These are phyloP conservation scores for Arenicola marina DNA, from an alignment of 2,888 invertebrate genomes.

Conservation along the genomic window DNA sequence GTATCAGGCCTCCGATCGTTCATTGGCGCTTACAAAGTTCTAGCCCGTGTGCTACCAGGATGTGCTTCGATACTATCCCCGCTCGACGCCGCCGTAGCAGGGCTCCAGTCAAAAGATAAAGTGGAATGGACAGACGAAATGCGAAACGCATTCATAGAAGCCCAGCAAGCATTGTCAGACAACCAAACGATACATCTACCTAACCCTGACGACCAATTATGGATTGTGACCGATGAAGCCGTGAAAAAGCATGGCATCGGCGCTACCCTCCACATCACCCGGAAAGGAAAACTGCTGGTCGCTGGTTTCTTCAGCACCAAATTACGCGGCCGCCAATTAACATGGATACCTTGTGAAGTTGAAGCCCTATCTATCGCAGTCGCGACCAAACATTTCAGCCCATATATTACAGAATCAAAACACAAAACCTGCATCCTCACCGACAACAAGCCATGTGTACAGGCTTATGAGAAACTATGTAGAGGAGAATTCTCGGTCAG, in stretches of 20 bases:
- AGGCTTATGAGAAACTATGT: slow-evolving; percentile 8
- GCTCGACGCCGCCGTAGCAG: background rate
- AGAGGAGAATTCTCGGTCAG: slow-evolving; percentile 16
- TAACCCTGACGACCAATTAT: background rate
- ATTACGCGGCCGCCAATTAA: background rate
- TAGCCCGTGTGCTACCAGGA: background rate
- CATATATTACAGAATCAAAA: background rate
- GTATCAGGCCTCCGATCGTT: background rate
- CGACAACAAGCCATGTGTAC: slow-evolving; percentile 7
- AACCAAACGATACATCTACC: background rate
- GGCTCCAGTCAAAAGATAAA: background rate
- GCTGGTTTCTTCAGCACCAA: slow-evolving; percentile 1
- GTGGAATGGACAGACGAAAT: background rate
- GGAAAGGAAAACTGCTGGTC: background rate
- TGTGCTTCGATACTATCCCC: background rate
- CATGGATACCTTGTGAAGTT: background rate
- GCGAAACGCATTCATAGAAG: background rate
- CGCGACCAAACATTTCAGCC: background rate
- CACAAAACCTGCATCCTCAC: background rate
- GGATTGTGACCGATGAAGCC: background rate
- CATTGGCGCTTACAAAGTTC: background rate
- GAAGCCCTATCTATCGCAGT: background rate
- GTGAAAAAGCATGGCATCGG: background rate
- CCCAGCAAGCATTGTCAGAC: background rate
- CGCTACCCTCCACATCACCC: background rate